A percentile compares a stretch with the other conserved stretches of the same genome.
These are phyloP conservation scores for Tretioscincus oriximinensis DNA, from an alignment of 2,113 vertebrate genomes.

Conservation along the genomic window DNA sequence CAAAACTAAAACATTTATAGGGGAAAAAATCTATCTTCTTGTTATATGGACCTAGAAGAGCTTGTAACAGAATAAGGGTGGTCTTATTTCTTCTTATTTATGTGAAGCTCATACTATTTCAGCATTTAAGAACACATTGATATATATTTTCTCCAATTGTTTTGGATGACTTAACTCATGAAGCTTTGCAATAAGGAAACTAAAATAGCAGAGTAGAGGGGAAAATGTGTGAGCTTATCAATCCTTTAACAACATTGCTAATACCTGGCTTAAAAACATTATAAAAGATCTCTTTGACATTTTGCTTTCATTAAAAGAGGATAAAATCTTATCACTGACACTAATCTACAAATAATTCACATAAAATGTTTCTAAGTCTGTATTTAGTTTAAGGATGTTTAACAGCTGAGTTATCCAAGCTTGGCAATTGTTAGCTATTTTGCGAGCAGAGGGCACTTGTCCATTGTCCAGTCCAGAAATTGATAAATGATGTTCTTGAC, in stretches of 20 bases:
- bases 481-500: not conserved
- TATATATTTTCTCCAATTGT: not conserved
- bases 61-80: not conserved
- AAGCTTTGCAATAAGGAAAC: conserved; percentile 20
- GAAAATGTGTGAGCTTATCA: not conserved
- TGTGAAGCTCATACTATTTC: not conserved
- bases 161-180: not conserved
- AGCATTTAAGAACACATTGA: not conserved
- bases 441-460: not conserved
- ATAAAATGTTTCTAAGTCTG: conserved; percentile 22
- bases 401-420: not conserved
- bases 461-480: conserved; percentile 9
- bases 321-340: conserved; percentile 10
- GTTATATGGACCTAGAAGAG: not conserved
- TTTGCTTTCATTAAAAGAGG: conserved; percentile 28
- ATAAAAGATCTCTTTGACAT: not conserved
- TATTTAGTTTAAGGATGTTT: not conserved
- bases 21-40: not conserved
- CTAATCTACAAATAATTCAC: not conserved
- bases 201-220: not conserved
- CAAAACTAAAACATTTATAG: too few relatives aligned
- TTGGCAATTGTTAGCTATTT: conserved; percentile 9
- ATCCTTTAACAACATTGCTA: not conserved
- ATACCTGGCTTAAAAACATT: not conserved
- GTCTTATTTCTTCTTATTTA: not conserved